Conservation (phyloP, 2,113 vertebrate species). For the Neomonachus schauinslandi region DNA sequence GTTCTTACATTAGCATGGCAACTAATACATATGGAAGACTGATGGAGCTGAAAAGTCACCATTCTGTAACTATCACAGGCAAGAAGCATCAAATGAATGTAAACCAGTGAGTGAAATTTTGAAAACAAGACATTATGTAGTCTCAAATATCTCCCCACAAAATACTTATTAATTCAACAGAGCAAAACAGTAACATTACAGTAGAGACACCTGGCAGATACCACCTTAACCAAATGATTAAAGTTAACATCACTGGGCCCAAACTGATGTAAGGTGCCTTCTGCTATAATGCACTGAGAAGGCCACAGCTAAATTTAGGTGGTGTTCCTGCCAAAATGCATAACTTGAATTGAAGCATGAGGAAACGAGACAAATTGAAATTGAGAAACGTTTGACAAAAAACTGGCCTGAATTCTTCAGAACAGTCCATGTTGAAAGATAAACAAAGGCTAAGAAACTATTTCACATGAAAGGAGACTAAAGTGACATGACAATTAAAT, state of each 20-base stretch:
- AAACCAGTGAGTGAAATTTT: not conserved
- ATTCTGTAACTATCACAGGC: not conserved
- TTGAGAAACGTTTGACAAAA: not conserved
- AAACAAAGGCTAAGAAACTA: not conserved
- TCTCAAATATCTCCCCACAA: not conserved
- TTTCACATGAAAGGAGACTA: not conserved
- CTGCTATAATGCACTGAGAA: not conserved
- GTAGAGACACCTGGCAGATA: not conserved
- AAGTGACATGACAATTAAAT: not conserved
- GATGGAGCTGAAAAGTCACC: not conserved
- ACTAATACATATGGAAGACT: not conserved
- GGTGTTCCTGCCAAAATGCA: not conserved
- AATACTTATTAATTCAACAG: not conserved
- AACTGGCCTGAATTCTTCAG: not conserved
- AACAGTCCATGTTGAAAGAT: not conserved
- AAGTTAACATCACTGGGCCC: not conserved
- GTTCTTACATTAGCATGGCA: not conserved
- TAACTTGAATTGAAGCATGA: not conserved
- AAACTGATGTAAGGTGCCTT: not conserved
- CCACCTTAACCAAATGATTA: not conserved
- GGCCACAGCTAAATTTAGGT: not conserved
- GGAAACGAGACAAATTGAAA: not conserved
- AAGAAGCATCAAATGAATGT: not conserved
- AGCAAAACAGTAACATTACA: not conserved
- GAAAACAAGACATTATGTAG: not conserved